Evolutionary conservation across 2,888 invertebrate species (phyloP), one percentile per base, ranked within the genome.

Genomic region (Toxonevra muliebris): DNA sequence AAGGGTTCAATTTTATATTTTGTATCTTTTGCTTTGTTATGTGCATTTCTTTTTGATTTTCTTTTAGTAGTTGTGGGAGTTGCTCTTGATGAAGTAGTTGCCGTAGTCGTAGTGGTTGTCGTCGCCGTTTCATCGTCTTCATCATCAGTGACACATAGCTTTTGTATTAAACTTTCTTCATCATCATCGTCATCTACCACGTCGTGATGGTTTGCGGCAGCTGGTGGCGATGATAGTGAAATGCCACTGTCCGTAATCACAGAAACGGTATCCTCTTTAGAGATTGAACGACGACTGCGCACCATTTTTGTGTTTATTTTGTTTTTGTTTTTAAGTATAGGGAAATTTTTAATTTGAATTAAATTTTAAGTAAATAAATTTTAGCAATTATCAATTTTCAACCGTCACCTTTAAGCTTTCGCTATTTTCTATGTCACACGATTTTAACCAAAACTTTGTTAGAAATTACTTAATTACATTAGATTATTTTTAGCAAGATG

Each of bases 231-330:
- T n/a, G 82, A 83, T 7, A 83, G 71, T 42, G 83, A 83, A 50
- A 84, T 77, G 7, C 84, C 84, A 68, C 84, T 83, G 69, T 84
- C 83, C 19, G 80, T 76, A 41, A 80, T 73, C 30, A 81, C 68
- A 1, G 80, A 80, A n/a, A 75, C 75, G 15, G 75, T 78, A 76
- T 84, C 82, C 69, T 83, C 84, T 70, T 83, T 83, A 30, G 83
- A 84, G 48, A 79, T 69, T 42, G 80, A 82, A 64, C 82, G 83
- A 57, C 80, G 80, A 66, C 82, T 82, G 71, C 81, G 83, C 71
- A 80, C 80, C 83, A 82, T 82, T 20, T 61, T 70, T 68, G 20
- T 58, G n/a, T 63, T 60, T 58, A 13, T 66, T 65, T 57, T 42
- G n/a, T 7, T 54, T n/a, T 13, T 45, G 7, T 54, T 11, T 54